Percentiles rank a stretch among this genome's conserved stretches.
Evolutionary conservation across 1,140 invertebrate genomes (phyloP).

Genomic region (Spodoptera litura): DNA sequence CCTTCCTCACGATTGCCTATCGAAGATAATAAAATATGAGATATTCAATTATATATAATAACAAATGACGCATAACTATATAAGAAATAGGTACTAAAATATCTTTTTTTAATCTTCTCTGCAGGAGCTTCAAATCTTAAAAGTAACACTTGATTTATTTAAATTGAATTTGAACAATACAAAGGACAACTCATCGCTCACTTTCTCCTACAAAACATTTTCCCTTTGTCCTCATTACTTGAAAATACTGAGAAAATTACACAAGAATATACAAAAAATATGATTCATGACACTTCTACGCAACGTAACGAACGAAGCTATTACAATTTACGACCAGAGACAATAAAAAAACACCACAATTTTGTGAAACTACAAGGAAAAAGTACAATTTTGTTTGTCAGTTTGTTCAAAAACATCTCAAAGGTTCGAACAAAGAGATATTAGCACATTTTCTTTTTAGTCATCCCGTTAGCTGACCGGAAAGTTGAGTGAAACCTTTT

Average conservation of each 20-base stretch:
- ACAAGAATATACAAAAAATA: slow-evolving; percentile 4
- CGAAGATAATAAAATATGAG: too few species aligned
- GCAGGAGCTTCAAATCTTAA: too few species aligned
- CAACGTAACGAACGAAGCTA: not conserved
- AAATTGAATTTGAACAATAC: too few species aligned
- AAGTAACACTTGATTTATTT: too few species aligned
- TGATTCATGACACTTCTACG: slow-evolving; percentile 19
- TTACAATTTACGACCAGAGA: slow-evolving; percentile 18
- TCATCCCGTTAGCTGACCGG: not conserved
- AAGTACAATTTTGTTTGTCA: not conserved
- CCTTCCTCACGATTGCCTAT: too few species aligned
- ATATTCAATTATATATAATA: too few species aligned
- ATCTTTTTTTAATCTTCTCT: too few species aligned
- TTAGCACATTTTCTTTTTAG: slow-evolving; percentile 31
- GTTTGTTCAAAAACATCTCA: slow-evolving; percentile 5
- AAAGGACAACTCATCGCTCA: too few species aligned
- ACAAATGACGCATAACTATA: too few species aligned
- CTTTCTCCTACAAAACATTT: not conserved
- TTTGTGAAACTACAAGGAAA: slow-evolving; percentile 24
- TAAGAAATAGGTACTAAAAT: too few species aligned
- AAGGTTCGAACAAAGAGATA: not conserved
- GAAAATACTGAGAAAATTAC: not conserved
- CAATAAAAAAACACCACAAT: slow-evolving; percentile 11
- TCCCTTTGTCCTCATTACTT: slow-evolving; percentile 4
- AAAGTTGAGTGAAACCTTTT: slow-evolving; percentile 3